Conservation (phyloP, 92 coral and sea anemone genomes). For the Siderastrea siderea region DNA sequence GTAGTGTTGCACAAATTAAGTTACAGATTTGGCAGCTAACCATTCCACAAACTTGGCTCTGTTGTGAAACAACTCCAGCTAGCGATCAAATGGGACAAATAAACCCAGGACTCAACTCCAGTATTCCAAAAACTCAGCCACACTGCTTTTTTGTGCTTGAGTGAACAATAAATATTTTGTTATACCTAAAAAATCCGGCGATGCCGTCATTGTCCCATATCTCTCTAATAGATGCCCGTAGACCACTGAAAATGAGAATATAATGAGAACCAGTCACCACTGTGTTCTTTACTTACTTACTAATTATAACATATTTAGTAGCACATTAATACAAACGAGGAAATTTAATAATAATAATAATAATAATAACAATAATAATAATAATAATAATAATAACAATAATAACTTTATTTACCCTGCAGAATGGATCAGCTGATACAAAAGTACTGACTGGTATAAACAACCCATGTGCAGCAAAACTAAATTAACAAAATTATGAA, state of each 20-base stretch:
- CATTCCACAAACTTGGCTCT: no score
- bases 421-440: background rate
- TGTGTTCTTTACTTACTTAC: background rate
- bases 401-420: no score
- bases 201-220: constrained; percentile 89
- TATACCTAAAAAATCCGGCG: constrained; percentile 92
- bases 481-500: no score
- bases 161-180: background rate
- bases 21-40: no score
- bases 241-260: constrained; percentile 65
- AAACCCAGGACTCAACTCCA: no score
- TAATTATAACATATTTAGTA: background rate
- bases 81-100: no score
- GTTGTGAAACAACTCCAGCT: no score
- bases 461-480: no score
- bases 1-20: no score
- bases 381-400: no score
- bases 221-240: constrained; percentile 79
- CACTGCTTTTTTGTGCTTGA: background rate
- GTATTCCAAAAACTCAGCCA: no score
- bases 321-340: background rate
- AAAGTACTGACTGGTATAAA: background rate
- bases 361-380: background rate
- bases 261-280: background rate
- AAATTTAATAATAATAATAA: background rate